Base-by-base conservation (phyloP, 1,140 invertebrate species). In the Batillaria attramentaria region DNA sequence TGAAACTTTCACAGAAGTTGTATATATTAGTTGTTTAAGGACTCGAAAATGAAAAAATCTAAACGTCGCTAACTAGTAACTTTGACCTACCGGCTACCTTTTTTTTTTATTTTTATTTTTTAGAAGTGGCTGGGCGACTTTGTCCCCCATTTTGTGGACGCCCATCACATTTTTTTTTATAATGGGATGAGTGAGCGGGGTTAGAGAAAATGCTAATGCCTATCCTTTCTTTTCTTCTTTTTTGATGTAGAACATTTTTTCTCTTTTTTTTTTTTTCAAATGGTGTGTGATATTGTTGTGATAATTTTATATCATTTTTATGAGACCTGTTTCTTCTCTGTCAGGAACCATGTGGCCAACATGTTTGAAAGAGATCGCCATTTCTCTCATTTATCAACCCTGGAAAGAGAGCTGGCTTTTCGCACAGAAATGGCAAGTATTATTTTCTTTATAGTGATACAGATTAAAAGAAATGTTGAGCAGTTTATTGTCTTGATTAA, bases 341-440 rank as follows among this genome's bases (percentile, higher is more conserved):
- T 3, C 81, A 89, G 89, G 50, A 88, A 88, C 86, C 94, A 96
- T 92, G 93, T 95, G 2, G 93, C 93, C 31, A 93, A 92, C 24
- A 90, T 96, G 79, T 96, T 96, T 92, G 95, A 96, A 91, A 95
- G 95, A 91, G 94, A 95, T 86, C 91, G 93, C 13, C 94, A 95
- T 89, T 97, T 96, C 91, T 95, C 95, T n/a, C 94, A 96, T 90
- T 90, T 97, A 39, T 96, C 95, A 0, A 94, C 94, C 20, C 88
- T 96, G 81, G 95, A 97, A 85, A 91, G 95, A 84, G 95, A 96
- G 91, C 94, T 97, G 93, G 94, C 95, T 18, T 94, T 96, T 83
- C 91, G 95, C 39, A 95, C 95, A 41, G 95, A 96, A 92, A 95
- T 95, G 94, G 94, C 94, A 92, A 90, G 85, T 87, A 39, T 31